Conservation (phyloP, 2,797 vertebrate species). For the Clamator glandarius region DNA sequence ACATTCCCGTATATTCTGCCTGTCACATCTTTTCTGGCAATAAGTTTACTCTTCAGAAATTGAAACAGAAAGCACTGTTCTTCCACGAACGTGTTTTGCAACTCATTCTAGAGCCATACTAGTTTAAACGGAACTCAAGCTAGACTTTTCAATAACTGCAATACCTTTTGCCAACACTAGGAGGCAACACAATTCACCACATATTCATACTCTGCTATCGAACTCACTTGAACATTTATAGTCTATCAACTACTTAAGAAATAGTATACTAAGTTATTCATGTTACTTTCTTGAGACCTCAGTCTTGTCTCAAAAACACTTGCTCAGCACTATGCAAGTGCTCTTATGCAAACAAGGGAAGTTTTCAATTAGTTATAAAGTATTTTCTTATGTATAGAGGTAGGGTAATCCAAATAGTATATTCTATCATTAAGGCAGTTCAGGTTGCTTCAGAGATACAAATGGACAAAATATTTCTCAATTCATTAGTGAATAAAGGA, state of each 20-base stretch:
- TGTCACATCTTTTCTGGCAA: background rate
- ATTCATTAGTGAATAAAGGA: background rate
- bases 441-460: background rate
- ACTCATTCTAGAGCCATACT: background rate
- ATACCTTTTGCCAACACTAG: background rate
- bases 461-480: background rate
- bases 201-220: rapidly evolving
- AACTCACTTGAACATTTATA: background rate
- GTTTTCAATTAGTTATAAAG: background rate
- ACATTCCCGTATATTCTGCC: background rate
- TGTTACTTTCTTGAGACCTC: background rate
- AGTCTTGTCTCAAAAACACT: background rate
- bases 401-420: background rate
- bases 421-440: background rate
- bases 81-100: background rate
- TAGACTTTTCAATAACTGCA: background rate
- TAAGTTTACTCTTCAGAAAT: background rate
- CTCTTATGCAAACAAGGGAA: background rate
- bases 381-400: background rate
- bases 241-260: background rate
- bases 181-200: background rate
- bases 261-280: background rate
- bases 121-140: background rate
- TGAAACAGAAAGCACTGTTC: background rate
- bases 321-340: background rate